Conservation (phyloP, 2,888 invertebrate species). For the Protodeltote pygarga region DNA sequence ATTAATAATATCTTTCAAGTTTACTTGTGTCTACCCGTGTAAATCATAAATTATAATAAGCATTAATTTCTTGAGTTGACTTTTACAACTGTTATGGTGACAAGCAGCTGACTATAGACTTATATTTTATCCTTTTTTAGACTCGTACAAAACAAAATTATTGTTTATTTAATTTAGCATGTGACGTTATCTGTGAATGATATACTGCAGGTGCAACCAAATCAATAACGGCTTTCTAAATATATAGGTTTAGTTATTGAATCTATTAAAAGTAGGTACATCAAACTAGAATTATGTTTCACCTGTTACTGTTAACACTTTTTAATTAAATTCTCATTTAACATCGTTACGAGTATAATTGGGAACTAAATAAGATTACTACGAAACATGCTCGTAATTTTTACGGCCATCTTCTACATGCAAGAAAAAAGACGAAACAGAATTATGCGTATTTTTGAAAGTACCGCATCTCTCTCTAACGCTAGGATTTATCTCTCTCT, state of each 20-base stretch:
- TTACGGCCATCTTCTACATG: constrained; percentile 17
- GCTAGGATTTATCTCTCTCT: constrained; percentile 50
- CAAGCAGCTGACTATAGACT: constrained; percentile 22
- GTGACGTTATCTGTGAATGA: not conserved
- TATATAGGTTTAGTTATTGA: not conserved
- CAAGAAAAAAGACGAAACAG: not conserved
- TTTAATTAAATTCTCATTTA: not conserved
- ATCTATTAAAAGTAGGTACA: not conserved
- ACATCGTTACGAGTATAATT: not conserved
- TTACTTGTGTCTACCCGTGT: too few relatives aligned
- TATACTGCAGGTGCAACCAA: constrained; percentile 16
- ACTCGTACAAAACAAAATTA: not conserved
- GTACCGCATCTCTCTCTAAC: constrained; percentile 46
- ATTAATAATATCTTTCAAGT: too few relatives aligned
- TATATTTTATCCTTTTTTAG: not conserved
- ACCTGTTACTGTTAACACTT: constrained; percentile 2
- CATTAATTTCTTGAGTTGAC: not conserved
- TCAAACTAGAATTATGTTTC: not conserved
- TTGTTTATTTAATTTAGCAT: not conserved
- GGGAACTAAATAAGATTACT: not conserved
- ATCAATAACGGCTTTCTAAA: constrained; percentile 2
- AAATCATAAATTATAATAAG: too few relatives aligned
- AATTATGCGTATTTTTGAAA: constrained; percentile 14
- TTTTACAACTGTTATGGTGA: not conserved
- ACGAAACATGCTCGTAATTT: constrained; percentile 3